Base-by-base conservation (phyloP, 2,888 invertebrate species). In the Odontocerum albicorne region DNA sequence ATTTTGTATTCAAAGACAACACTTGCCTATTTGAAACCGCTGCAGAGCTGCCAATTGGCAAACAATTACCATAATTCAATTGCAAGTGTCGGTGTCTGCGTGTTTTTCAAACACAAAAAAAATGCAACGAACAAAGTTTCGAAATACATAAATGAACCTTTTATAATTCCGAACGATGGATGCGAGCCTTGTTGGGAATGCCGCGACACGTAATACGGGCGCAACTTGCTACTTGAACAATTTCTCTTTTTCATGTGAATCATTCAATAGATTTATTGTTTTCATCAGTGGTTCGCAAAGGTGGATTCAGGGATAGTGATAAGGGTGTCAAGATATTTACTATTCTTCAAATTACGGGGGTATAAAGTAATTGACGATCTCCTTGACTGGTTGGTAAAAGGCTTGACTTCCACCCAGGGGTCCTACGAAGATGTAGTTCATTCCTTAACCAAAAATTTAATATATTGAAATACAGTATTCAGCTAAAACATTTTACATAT, bases 171-270 rank as follows among this genome's bases (percentile, higher is more conserved):
- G 19, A 4, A 4, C 4, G 43, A n/a, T 19, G 38, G 16, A 8
- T 19, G n/a, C n/a, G 22, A 2, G 13, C 4, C 8, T 4, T 17
- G 3, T 47, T 36, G 16, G 13, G n/a, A n/a, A 20, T 36, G 47
- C 22, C 7, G 10, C 13, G 1, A 7, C 36, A 47, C 47, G 47
- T 38, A 47, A 16, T 33, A 36, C 16, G 43, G 7, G 38, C 36
- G 47, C 47, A 15, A 12, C 35, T 4, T 12, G 4, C 8, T 27
- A 7, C 4, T 10, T 7, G 27, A 27, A 10, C 22, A 47, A 47
- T 47, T 47, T 47, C 47, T 47, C 47, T 47, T 47, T 47, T 47
- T 21, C 47, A 36, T 47, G 47, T 47, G 47, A 47, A 47, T 47
- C 36, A 22, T 22, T 36, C 12, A 35, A 7, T n/a, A n/a, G n/a